Percentiles rank a stretch among this genome's conserved stretches.
phyloP scores from a whole-genome alignment of 1,140 invertebrate genomes.

The Coptotermes formosanus region DNA sequence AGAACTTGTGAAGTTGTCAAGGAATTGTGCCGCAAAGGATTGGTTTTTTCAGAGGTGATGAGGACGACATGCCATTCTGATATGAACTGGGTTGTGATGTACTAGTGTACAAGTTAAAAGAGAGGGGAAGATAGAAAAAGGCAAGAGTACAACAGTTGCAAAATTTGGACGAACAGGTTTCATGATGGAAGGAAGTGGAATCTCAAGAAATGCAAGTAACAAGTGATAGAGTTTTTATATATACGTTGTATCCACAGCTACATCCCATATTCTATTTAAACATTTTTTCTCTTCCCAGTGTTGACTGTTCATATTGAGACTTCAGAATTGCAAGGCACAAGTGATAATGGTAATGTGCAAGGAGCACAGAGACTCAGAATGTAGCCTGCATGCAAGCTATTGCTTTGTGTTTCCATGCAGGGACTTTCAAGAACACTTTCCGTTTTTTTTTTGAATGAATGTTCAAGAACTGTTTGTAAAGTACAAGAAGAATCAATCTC shows the following conservation, averaged over 20 bases:
- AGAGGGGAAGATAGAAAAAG: not conserved
- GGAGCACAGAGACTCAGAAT: constrained; percentile 12
- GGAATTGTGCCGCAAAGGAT: not conserved
- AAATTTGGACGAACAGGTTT: not conserved
- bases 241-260: constrained; percentile 25
- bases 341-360: constrained; percentile 28
- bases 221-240: constrained; percentile 27
- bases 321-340: constrained; percentile 22
- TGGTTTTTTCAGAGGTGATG: not conserved
- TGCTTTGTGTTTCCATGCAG: not conserved
- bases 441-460: not conserved
- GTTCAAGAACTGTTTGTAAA: constrained; percentile 26
- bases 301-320: constrained; percentile 1
- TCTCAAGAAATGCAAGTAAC: not conserved
- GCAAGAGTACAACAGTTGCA: not conserved
- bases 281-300: constrained; percentile 10
- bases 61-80: not conserved
- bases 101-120: not conserved
- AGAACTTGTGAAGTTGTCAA: not conserved
- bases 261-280: constrained; percentile 26
- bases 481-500: constrained; percentile 6
- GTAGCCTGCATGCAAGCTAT: not conserved
- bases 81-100: constrained; percentile 4
- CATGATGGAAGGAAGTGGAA: constrained; percentile 7
- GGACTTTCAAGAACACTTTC: not conserved